Evolutionary conservation across 2,797 vertebrate species (phyloP), one percentile per base, ranked within the genome.

Genomic region (Coendou prehensilis): DNA sequence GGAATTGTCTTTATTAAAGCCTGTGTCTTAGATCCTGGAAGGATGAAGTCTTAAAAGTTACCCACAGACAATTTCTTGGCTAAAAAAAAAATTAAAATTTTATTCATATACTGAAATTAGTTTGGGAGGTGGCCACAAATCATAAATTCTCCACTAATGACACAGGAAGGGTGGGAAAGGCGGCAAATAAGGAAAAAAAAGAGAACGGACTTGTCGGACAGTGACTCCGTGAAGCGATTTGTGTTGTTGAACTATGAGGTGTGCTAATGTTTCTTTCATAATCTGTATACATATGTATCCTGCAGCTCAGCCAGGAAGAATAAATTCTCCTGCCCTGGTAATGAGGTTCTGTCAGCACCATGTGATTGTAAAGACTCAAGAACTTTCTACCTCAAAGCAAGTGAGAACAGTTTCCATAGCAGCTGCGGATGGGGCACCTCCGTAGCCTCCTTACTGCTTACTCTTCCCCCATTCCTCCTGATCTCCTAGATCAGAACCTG

Each of bases 1-100:
- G 26, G 75, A 37, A 15, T 85, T 37, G 64, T 82, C 52, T 95
- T 61, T 73, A 96, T 92, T 92, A 80, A 71, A 87, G n/a, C n/a
- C 79, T 59, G 50, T 80, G 54, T 91, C 94, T 95, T 86, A 83
- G 94, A 81, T 86, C 5, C 1, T 87, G 79, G 6, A 89, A 89
- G 41, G 90, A 6, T 13, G 3, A 95, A 54, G n/a, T 81, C 45
- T 26, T 22, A 22, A 85, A 93, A 94, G 41, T 73, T 97, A 78
- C 22, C 10, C 82, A 50, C 17, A 92, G 82, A 67, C 69, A 67
- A 41, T 93, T 28, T 73, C 76, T 92, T 95, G 33, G 80, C 54
- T 96, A 87, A 97, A 89, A 18, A 94, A 57, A 50, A 96, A 3
- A 4, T 9, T 87, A 8, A 81, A 87, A 37, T 83, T 95, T 59